These are phyloP conservation scores for Macrotrachela quadricornifera DNA, from an alignment of 1,140 invertebrate species.

Conservation along the genomic window DNA sequence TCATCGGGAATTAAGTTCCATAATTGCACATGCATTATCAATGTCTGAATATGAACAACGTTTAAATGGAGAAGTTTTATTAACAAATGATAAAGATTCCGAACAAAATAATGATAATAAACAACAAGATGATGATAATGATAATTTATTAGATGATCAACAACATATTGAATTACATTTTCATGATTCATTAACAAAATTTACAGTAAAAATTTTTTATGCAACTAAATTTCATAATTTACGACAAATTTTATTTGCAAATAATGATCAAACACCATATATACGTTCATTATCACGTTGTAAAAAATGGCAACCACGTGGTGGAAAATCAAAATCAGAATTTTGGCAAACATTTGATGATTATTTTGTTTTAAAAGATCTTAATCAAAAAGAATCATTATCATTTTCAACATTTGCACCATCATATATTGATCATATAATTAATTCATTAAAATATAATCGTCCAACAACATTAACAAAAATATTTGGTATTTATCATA, in stretches of 20 bases:
- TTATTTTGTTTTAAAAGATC: slow-evolving; percentile 87
- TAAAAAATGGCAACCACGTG: slow-evolving; percentile 71
- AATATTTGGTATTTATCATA: slow-evolving; percentile 67
- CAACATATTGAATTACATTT: slow-evolving; percentile 33
- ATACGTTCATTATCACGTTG: slow-evolving; percentile 57
- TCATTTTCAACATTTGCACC: slow-evolving; percentile 81
- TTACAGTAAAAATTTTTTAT: slow-evolving; percentile 56
- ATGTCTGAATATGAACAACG: slow-evolving; percentile 39
- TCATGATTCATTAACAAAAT: slow-evolving; percentile 46
- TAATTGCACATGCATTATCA: slow-evolving; percentile 60
- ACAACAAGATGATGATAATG: no score
- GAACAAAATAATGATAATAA: no score
- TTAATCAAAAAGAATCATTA: slow-evolving; percentile 69
- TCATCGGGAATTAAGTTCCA: slow-evolving; percentile 62
- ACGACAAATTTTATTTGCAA: slow-evolving; percentile 45
- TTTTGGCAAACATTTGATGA: slow-evolving; percentile 91
- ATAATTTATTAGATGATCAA: no score
- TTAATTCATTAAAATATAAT: slow-evolving; percentile 41
- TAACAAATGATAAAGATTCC: no score
- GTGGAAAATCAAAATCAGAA: slow-evolving; percentile 81
- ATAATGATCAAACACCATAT: slow-evolving; percentile 36
- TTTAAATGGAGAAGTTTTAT: no score
- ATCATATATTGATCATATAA: slow-evolving; percentile 77
- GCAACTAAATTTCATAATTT: slow-evolving; percentile 61
- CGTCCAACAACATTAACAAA: slow-evolving; percentile 64